Evolutionary conservation across 2,888 invertebrate genomes (phyloP), one percentile per base, ranked within the genome.

Genomic region (Cephalotes varians): DNA sequence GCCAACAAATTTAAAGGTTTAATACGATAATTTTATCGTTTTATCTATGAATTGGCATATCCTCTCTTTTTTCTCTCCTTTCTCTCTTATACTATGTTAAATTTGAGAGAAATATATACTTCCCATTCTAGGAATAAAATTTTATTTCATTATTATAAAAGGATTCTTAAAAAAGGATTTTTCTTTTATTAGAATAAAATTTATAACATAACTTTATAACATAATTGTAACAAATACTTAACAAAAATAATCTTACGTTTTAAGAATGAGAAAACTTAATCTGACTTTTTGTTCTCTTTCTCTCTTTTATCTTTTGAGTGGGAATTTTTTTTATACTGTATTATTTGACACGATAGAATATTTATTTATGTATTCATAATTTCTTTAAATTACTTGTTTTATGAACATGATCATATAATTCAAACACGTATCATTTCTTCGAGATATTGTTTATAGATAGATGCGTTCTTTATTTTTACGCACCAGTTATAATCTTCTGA

Each of bases 1-100:
- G 6, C n/a, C 31, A 51, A 65, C n/a, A 34, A 28, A 60, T 44
- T 58, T n/a, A n/a, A n/a, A n/a, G n/a, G n/a, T n/a, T 40, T 73
- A 18, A 6, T 44, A 34, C 34, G n/a, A n/a, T 73, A 21, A 34
- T 31, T 4, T 9, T 47, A 18, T 9, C 10, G 10, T 5, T 37
- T 1, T 54, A 40, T 54, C 0, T 28, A 28, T 47, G 18, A 28
- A 47, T 18, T 25, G 1, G 7, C 25, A 4, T 18, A 47, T 47
- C 6, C 1, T n/a, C n/a, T n/a, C n/a, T n/a, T n/a, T n/a, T n/a
- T n/a, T n/a, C n/a, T n/a, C n/a, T n/a, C n/a, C n/a, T n/a, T n/a
- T n/a, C n/a, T n/a, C n/a, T n/a, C n/a, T n/a, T 28, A 5, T 18
- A 15, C 5, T 25, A 18, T 56, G 5, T 72, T 28, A 51, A 12